These are phyloP conservation scores for Catostomus latipinnis DNA, from an alignment of 2,797 vertebrate genomes.

Conservation along the genomic window DNA sequence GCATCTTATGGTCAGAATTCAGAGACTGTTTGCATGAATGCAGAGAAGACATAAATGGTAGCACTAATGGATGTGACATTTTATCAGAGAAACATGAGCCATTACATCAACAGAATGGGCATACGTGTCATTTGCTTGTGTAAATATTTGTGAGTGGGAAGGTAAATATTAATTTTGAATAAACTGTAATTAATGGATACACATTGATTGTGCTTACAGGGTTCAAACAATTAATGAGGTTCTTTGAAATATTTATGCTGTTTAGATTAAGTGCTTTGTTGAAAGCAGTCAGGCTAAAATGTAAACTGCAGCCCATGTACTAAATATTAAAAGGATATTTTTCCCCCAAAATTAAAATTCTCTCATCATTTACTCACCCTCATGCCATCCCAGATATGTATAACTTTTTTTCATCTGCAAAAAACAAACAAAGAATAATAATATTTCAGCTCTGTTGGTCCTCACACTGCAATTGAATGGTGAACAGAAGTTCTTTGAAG, in stretches of 20 bases:
- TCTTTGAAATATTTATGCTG: slow-evolving; percentile 64
- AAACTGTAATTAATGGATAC: slow-evolving; percentile 67
- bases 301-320: slow-evolving; percentile 49
- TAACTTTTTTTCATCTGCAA: too few species aligned
- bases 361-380: too few species aligned
- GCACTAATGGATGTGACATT: slow-evolving; percentile 48
- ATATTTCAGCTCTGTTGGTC: too few species aligned
- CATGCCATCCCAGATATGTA: too few species aligned
- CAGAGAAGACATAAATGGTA: slow-evolving; percentile 22
- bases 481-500: too few species aligned
- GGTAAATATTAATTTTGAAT: slow-evolving; percentile 67
- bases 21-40: slow-evolving; percentile 12
- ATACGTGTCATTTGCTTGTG: slow-evolving; percentile 65
- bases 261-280: slow-evolving; percentile 56
- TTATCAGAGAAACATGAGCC: slow-evolving; percentile 51
- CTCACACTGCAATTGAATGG: too few species aligned
- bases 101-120: slow-evolving; percentile 59
- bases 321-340: slow-evolving; percentile 49
- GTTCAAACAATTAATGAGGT: slow-evolving; percentile 61
- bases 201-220: slow-evolving; percentile 62
- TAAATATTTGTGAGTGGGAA: slow-evolving; percentile 61
- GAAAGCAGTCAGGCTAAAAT: slow-evolving; percentile 54
- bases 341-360: too few species aligned
- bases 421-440: too few species aligned
- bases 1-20: slow-evolving; percentile 21